These are phyloP conservation scores for Drosophila funebris DNA, from an alignment of 1,140 invertebrate genomes.

Conservation along the genomic window DNA sequence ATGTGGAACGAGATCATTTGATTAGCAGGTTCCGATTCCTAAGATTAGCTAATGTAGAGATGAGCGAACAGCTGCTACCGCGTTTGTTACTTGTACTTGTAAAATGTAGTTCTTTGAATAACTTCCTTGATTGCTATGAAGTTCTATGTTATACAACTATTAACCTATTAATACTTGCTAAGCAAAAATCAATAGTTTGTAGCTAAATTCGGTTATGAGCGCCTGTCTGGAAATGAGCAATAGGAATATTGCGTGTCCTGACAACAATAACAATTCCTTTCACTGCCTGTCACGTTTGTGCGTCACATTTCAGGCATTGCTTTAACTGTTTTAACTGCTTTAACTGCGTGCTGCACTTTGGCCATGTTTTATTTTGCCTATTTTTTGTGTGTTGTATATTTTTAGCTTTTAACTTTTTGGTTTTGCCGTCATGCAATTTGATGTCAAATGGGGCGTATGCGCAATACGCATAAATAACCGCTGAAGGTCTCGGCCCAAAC, in stretches of 20 bases:
- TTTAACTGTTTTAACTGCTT: constrained; percentile 17
- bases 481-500: constrained; percentile 24
- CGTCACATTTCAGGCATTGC: constrained; percentile 27
- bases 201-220: neutral
- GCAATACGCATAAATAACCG: constrained; percentile 18
- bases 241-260: constrained; percentile 32
- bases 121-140: too few relatives aligned
- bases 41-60: too few relatives aligned
- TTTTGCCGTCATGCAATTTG: constrained; percentile 59
- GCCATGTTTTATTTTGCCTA: neutral
- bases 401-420: constrained; percentile 35
- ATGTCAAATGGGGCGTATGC: constrained; percentile 45
- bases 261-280: neutral
- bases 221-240: constrained; percentile 18
- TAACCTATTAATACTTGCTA: too few relatives aligned
- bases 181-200: constrained; percentile 32
- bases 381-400: neutral
- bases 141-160: too few relatives aligned
- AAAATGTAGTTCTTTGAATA: too few relatives aligned
- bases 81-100: too few relatives aligned
- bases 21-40: too few relatives aligned
- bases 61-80: too few relatives aligned
- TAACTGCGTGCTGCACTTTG: constrained; percentile 34
- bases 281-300: constrained; percentile 7
- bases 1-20: too few relatives aligned